These are phyloP conservation scores for Cyrtodaria siliqua DNA, from an alignment of 2,888 invertebrate species.

Conservation along the genomic window DNA sequence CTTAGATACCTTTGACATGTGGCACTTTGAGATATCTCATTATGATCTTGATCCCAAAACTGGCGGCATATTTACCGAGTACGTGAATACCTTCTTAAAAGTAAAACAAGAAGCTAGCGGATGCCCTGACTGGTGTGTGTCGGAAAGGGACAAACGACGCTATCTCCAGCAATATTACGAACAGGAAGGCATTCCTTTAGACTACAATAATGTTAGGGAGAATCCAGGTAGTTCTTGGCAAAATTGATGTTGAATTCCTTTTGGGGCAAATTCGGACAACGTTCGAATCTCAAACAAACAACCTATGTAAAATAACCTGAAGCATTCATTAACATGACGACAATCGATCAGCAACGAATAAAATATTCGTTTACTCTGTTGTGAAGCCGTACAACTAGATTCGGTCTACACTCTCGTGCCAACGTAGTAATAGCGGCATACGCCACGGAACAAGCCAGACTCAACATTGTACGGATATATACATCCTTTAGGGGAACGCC, in stretches of 20 bases:
- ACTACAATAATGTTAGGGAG: constrained; percentile 9
- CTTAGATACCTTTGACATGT: too few species aligned
- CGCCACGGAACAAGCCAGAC: constrained; percentile 48
- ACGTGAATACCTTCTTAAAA: too few species aligned
- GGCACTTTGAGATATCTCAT: too few species aligned
- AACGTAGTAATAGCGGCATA: constrained; percentile 38
- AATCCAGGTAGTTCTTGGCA: constrained; percentile 38
- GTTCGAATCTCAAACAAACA: constrained; percentile 27
- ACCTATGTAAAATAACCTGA: constrained; percentile 16
- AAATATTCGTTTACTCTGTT: constrained; percentile 21
- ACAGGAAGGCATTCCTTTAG: constrained; percentile 23
- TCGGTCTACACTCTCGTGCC: constrained; percentile 21
- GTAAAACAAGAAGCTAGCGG: too few species aligned
- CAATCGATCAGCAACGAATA: constrained; percentile 26
- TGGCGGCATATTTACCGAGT: too few species aligned
- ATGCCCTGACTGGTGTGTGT: constrained; percentile 64
- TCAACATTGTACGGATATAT: constrained; percentile 40
- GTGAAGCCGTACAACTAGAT: constrained; percentile 25
- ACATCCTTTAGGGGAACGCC: constrained; percentile 18
- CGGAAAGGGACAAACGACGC: constrained; percentile 42
- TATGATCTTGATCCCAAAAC: too few species aligned
- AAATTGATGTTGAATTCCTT: constrained; percentile 42
- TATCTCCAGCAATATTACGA: constrained; percentile 63
- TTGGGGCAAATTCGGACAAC: constrained; percentile 44
- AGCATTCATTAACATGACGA: constrained; percentile 31